A percentile compares a stretch with the other conserved stretches of the same genome.
These are phyloP conservation scores for Sphaeramia orbicularis DNA, from an alignment of 2,797 vertebrate genomes.

Conservation along the genomic window DNA sequence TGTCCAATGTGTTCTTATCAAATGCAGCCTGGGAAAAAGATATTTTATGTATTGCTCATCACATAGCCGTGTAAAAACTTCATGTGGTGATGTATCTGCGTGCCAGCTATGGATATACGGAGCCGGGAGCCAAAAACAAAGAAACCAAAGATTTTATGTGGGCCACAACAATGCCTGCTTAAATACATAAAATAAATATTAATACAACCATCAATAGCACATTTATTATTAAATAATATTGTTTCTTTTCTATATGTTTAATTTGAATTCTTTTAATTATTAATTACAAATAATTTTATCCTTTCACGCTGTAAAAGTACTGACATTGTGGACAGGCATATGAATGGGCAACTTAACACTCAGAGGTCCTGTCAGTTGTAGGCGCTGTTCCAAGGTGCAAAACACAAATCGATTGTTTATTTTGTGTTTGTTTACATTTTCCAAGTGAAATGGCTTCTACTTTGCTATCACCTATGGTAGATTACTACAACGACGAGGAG, in stretches of 20 bases:
- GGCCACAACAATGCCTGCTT: slow-evolving; percentile 44
- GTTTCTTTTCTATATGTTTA: fast-evolving
- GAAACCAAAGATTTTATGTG: not conserved
- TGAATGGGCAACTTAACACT: slow-evolving; percentile 22
- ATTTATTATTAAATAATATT: fast-evolving
- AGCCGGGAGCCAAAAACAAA: slow-evolving; percentile 34
- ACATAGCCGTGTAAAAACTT: too few relatives aligned
- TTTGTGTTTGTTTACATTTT: slow-evolving; percentile 82
- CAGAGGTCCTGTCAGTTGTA: slow-evolving; percentile 77
- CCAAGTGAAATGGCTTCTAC: slow-evolving; percentile 84
- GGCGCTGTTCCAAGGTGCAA: slow-evolving; percentile 81
- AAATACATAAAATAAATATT: fast-evolving
- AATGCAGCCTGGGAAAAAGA: too few relatives aligned
- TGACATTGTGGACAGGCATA: slow-evolving; percentile 63
- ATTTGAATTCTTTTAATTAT: fast-evolving
- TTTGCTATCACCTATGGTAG: slow-evolving; percentile 89
- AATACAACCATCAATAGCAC: fast-evolving
- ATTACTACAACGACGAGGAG: slow-evolving; percentile 96
- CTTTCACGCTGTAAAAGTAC: not conserved
- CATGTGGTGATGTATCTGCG: too few relatives aligned
- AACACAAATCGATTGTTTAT: slow-evolving; percentile 83
- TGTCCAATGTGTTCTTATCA: too few relatives aligned
- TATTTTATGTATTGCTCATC: too few relatives aligned
- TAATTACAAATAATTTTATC: fast-evolving
- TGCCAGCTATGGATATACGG: not conserved